phyloP scores from a whole-genome alignment of 2,888 invertebrate species.

The Agonopterix arenella region DNA sequence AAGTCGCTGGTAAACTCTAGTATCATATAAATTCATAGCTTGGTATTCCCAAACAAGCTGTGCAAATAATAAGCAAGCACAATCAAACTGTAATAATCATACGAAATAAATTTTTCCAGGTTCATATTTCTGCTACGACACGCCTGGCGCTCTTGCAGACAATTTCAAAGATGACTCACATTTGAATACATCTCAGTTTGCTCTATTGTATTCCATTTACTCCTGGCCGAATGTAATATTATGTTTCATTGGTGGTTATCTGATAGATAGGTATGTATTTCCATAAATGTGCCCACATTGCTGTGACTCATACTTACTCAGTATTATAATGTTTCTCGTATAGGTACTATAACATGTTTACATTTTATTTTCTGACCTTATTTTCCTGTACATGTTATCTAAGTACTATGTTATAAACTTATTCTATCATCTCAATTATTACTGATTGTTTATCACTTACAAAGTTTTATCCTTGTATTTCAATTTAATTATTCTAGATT shows the following conservation, averaged over 20 bases:
- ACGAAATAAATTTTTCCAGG: conserved; percentile 76
- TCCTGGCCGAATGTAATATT: conserved; percentile 98
- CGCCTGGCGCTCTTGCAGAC: conserved; percentile 94
- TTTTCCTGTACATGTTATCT: too few relatives aligned
- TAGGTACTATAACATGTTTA: too few relatives aligned
- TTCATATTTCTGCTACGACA: conserved; percentile 98
- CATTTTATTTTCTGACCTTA: too few relatives aligned
- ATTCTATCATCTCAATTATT: too few relatives aligned
- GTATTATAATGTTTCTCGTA: neutral
- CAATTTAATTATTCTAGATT: too few relatives aligned
- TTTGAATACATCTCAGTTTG: conserved; percentile 89
- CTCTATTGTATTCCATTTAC: conserved; percentile 93
- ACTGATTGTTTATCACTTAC: too few relatives aligned
- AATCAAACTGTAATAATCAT: neutral
- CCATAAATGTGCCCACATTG: conserved; percentile 11
- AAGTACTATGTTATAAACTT: too few relatives aligned
- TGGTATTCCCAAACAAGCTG: too few relatives aligned
- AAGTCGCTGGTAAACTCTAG: too few relatives aligned
- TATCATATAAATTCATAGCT: too few relatives aligned
- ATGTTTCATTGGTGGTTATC: conserved; percentile 97
- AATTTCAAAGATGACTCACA: conserved; percentile 88
- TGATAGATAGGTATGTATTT: conserved; percentile 86
- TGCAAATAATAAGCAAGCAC: neutral
- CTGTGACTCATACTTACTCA: neutral
- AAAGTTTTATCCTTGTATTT: too few relatives aligned